Conservation (phyloP, 2,888 invertebrate species). For the Andricus curvator region DNA sequence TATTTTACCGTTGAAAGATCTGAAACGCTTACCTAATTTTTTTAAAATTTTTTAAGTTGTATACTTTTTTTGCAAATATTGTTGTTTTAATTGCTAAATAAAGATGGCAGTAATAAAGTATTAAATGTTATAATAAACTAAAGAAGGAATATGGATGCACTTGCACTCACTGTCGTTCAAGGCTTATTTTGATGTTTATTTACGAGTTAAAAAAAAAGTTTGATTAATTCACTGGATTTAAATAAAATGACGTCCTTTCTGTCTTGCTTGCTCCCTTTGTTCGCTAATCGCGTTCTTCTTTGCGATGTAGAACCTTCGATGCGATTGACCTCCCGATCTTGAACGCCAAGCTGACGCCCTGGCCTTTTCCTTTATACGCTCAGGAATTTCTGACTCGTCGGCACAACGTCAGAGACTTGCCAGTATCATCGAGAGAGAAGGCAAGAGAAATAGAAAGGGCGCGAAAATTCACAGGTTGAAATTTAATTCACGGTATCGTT, state of each 20-base stretch:
- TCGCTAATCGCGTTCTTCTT: constrained; percentile 15
- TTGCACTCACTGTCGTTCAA: too few species aligned
- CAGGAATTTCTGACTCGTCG: constrained; percentile 35
- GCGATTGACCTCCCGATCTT: constrained; percentile 52
- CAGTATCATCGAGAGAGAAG: background rate
- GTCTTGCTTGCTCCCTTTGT: constrained; percentile 7
- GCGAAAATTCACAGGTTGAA: background rate
- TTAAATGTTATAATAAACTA: background rate
- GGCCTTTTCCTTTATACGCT: constrained; percentile 27
- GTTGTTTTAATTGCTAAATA: background rate
- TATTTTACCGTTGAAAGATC: constrained; percentile 39
- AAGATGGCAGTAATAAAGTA: background rate
- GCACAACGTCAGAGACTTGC: background rate
- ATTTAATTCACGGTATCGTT: too few species aligned
- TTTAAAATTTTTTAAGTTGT: background rate
- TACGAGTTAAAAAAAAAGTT: background rate
- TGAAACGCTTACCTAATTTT: constrained; percentile 2
- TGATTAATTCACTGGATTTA: background rate
- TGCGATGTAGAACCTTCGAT: constrained; percentile 17
- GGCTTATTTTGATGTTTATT: background rate
- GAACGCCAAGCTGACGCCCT: constrained; percentile 46
- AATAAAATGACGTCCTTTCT: constrained; percentile 31
- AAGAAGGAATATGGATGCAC: too few species aligned
- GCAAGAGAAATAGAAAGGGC: background rate
- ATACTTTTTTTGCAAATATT: background rate